Conservation (phyloP, 2,113 vertebrate species). For the Thalassarche chlororhynchos region DNA sequence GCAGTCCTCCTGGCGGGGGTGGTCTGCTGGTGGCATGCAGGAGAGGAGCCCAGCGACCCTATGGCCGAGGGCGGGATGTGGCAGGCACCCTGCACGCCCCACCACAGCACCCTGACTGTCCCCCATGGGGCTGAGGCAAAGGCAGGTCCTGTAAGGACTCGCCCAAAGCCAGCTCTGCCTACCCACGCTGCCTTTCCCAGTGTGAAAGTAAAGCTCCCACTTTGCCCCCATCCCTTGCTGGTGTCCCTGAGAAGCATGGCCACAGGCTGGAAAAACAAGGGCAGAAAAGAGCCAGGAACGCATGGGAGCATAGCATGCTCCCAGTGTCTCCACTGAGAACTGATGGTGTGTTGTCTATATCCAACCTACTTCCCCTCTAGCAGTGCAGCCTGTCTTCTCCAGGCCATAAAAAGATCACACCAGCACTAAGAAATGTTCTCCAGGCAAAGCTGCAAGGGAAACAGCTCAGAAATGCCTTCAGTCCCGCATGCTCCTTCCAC, state of each 20-base stretch:
- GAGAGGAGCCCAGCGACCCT: neutral
- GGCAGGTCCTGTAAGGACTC: neutral
- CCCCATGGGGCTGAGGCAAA: neutral
- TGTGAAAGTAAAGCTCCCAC: neutral
- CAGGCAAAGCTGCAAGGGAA: neutral
- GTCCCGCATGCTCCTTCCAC: neutral
- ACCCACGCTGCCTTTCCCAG: neutral
- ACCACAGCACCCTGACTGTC: neutral
- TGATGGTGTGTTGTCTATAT: fast-evolving
- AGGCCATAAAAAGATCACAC: neutral
- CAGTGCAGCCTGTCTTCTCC: neutral
- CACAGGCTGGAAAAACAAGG: neutral
- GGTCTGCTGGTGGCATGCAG: neutral
- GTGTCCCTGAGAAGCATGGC: neutral
- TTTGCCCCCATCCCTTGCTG: neutral
- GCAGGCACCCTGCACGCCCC: neutral
- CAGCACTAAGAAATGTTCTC: neutral
- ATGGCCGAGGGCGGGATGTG: neutral
- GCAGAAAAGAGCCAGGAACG: neutral
- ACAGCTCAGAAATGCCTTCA: neutral
- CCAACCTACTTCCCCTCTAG: neutral
- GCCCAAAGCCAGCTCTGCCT: neutral
- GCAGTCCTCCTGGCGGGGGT: neutral
- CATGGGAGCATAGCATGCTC: neutral
- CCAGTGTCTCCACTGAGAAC: neutral